phyloP scores from a whole-genome alignment of 2,888 invertebrate species.

The Macaria liturata region DNA sequence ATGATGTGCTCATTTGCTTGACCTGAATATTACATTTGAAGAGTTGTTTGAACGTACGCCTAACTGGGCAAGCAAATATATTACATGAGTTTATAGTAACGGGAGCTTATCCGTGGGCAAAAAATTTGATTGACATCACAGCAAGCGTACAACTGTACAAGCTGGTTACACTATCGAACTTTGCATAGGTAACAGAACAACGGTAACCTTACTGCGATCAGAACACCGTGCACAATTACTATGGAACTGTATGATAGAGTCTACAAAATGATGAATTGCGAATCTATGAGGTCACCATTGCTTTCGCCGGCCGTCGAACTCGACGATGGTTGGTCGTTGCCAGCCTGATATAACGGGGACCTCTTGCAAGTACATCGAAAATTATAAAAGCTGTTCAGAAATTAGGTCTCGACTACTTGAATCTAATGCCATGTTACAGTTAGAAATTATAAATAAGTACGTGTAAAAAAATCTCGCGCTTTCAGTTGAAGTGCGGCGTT shows the following conservation, averaged over 20 bases:
- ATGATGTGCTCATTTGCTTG: too few species aligned
- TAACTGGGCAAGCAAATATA: neutral
- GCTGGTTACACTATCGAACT: constrained; percentile 2
- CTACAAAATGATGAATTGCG: constrained; percentile 74
- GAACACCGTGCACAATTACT: constrained; percentile 42
- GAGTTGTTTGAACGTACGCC: too few species aligned
- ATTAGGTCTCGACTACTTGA: constrained; percentile 40
- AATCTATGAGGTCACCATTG: constrained; percentile 73
- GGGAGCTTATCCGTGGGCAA: constrained; percentile 1
- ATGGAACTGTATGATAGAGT: constrained; percentile 53
- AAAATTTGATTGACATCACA: constrained; percentile 9
- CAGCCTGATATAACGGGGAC: constrained; percentile 70
- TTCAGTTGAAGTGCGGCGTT: too few species aligned
- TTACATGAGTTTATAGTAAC: neutral
- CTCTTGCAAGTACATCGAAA: constrained; percentile 50
- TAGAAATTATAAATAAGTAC: constrained; percentile 4
- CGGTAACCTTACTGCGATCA: constrained; percentile 36
- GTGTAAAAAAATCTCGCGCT: too few species aligned
- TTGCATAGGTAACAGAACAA: constrained; percentile 20
- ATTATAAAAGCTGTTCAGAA: constrained; percentile 50
- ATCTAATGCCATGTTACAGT: constrained; percentile 29
- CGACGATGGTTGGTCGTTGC: constrained; percentile 60
- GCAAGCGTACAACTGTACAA: constrained; percentile 4
- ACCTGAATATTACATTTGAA: too few species aligned
- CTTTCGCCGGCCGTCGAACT: constrained; percentile 78